These are phyloP conservation scores for Morone saxatilis DNA, from an alignment of 2,113 vertebrate genomes.

Conservation along the genomic window DNA sequence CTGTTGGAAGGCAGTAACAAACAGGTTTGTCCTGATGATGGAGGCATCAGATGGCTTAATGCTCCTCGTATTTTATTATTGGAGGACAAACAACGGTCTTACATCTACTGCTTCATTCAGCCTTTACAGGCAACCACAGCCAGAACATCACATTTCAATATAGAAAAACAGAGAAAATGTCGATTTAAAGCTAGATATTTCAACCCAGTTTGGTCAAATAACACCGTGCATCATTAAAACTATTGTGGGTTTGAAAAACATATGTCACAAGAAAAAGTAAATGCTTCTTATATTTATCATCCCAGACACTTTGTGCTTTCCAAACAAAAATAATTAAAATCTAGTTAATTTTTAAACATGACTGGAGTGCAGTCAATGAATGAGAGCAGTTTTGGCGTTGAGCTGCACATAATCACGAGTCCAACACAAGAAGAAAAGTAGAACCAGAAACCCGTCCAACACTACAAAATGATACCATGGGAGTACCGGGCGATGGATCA, in stretches of 20 bases:
- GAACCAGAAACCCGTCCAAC: conserved; percentile 26
- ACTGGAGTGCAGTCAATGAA: too few species aligned
- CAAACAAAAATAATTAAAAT: conserved; percentile 7
- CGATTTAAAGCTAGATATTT: neutral
- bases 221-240: neutral
- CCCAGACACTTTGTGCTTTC: neutral
- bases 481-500: conserved; percentile 55
- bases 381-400: conserved; percentile 15
- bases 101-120: neutral
- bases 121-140: neutral
- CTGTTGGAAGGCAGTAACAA: neutral
- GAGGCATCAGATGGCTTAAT: neutral
- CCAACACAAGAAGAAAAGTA: conserved; percentile 14
- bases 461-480: conserved; percentile 40
- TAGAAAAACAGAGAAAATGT: too few species aligned
- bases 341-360: neutral
- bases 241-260: conserved; percentile 29
- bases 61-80: neutral
- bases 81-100: neutral
- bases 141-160: neutral
- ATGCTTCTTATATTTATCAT: neutral
- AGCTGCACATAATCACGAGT: neutral
- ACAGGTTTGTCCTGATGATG: neutral
- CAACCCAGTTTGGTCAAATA: neutral
- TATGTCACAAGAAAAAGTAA: conserved; percentile 17